A percentile compares a stretch with the other conserved stretches of the same genome.
These are phyloP conservation scores for Macquaria ambigua DNA, from an alignment of 2,113 vertebrate species.

Conservation along the genomic window DNA sequence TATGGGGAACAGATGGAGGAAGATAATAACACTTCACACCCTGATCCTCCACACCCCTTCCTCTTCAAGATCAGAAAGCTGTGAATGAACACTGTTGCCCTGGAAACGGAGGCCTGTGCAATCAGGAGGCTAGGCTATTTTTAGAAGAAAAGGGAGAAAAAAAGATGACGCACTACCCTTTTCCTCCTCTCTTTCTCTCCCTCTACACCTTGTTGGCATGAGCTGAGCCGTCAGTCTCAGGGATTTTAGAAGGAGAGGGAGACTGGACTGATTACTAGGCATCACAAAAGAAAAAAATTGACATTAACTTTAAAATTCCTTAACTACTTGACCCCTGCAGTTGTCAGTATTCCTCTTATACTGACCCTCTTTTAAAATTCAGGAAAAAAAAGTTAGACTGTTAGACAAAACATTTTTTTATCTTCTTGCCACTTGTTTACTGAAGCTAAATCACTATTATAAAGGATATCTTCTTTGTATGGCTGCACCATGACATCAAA, in stretches of 20 bases:
- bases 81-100: slow-evolving; percentile 84
- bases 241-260: slow-evolving; percentile 25
- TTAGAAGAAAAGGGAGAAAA: slow-evolving; percentile 73
- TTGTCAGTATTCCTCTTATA: background rate
- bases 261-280: slow-evolving; percentile 1
- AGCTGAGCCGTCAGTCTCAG: slow-evolving; percentile 49
- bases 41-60: slow-evolving; percentile 51
- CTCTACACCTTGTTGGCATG: slow-evolving; percentile 30
- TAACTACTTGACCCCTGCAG: background rate
- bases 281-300: background rate
- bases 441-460: background rate
- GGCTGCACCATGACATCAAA: background rate
- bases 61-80: slow-evolving; percentile 68
- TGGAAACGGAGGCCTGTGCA: slow-evolving; percentile 85
- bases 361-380: background rate
- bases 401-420: background rate
- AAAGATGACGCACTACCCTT: slow-evolving; percentile 78
- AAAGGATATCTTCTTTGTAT: background rate
- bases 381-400: background rate
- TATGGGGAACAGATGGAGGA: slow-evolving; percentile 32
- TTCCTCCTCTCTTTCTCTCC: slow-evolving; percentile 36
- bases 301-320: background rate
- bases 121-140: slow-evolving; percentile 79
- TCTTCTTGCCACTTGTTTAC: background rate
- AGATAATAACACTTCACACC: slow-evolving; percentile 62